Base-by-base conservation (phyloP, 2,888 invertebrate species). In the Noctua pronuba region DNA sequence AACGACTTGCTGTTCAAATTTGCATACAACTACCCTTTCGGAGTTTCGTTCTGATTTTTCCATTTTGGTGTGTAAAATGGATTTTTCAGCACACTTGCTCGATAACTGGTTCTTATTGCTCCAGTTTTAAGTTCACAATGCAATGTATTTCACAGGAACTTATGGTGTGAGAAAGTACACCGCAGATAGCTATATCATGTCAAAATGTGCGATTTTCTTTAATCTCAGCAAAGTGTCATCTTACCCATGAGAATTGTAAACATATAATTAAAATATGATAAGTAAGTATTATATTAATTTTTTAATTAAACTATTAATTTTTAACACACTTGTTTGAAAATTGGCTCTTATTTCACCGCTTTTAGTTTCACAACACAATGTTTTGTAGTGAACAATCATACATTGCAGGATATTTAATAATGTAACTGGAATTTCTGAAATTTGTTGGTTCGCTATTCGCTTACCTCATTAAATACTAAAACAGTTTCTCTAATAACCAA, bases 1-100 rank as follows among this genome's bases (percentile, higher is more conserved):
- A 73, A 79, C 46, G 72, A 70, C 71, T 76, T 79, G 52, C n/a
- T 67, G 75, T 73, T 67, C 41, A 70, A 72, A 77, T 77, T 83
- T 73, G 68, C 66, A 65, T 73, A 70, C 13, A 66, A 75, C 79
- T 77, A 77, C 64, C 46, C 31, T 58, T 76, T 79, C 60, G 52
- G 60, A 31, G 41, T 72, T 68, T 18, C 7, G 69, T 80, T 72
- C 68, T 69, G 65, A 72, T 72, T 81, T 49, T 69, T 81, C 18
- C 35, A n/a, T 62, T 58, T 28, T 28, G 24, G 28, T 16, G 8
- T 31, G 3, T 31, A 18, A 31, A 60, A 21, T 31, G 21, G 1
- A 10, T 31, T 31, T 62, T 35, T 28, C 18, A 21, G 31, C 31
- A 60, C 31, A 31, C 2, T 60, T 60, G 58, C 28, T 60, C 31